Evolutionary conservation across 2,888 invertebrate species (phyloP).

Genomic region (Patella caerulea): DNA sequence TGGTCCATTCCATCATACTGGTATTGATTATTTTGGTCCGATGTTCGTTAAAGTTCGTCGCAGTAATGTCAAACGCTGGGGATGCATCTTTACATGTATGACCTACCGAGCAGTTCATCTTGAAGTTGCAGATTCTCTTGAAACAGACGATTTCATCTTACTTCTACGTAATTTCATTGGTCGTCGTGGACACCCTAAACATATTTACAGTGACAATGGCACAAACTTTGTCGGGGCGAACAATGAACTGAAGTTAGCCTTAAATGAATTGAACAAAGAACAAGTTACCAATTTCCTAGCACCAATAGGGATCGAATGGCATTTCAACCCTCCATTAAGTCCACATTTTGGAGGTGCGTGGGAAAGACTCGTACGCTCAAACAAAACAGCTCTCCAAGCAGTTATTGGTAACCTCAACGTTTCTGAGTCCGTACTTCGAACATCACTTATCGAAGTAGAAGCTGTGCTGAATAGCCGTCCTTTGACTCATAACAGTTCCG

Average conservation of each 20-base stretch:
- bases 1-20: slow-evolving; percentile 12
- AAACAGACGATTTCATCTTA: slow-evolving; percentile 22
- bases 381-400: slow-evolving; percentile 46
- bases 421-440: slow-evolving; percentile 8
- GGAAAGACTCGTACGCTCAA: slow-evolving; percentile 60
- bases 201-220: slow-evolving; percentile 36
- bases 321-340: slow-evolving; percentile 63
- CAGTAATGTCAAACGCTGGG: slow-evolving; percentile 21
- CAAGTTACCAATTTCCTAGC: slow-evolving; percentile 25
- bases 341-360: too few relatives aligned
- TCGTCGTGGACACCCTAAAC: slow-evolving; percentile 25
- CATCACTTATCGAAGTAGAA: slow-evolving; percentile 23
- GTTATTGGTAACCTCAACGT: too few relatives aligned
- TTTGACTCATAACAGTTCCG: slow-evolving; percentile 21
- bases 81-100: slow-evolving; percentile 25
- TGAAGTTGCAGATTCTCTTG: slow-evolving; percentile 19
- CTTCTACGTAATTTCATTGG: slow-evolving; percentile 14
- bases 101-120: slow-evolving; percentile 18
- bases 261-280: slow-evolving; percentile 22
- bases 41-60: slow-evolving; percentile 16
- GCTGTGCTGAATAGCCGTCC: slow-evolving; percentile 27
- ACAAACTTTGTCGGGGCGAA: slow-evolving; percentile 41
- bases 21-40: slow-evolving; percentile 24
- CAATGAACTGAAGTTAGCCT: slow-evolving; percentile 24
- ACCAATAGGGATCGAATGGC: slow-evolving; percentile 52